Evolutionary conservation across 2,113 vertebrate species (phyloP).

Genomic region (Emydocephalus ijimae): DNA sequence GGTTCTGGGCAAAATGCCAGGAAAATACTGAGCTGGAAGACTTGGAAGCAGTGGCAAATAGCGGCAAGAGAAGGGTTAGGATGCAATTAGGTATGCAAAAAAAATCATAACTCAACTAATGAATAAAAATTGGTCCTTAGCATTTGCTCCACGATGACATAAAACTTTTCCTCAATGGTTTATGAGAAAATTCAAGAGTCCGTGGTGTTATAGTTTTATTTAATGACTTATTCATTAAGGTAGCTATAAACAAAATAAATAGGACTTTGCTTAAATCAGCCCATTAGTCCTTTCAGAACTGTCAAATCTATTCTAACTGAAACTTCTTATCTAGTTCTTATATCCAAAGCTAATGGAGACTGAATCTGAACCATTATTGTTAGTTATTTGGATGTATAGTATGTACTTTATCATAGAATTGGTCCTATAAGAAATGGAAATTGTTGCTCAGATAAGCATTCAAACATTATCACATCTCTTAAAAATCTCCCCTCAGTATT

Average conservation of each 20-base stretch:
- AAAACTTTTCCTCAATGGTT: background rate
- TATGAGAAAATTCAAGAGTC: background rate
- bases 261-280: background rate
- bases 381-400: background rate
- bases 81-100: background rate
- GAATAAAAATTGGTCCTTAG: background rate
- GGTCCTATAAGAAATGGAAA: background rate
- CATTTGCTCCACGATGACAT: background rate
- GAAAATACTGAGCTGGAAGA: background rate
- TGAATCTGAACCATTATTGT: background rate
- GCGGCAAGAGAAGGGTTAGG: background rate
- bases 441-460: background rate
- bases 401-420: background rate
- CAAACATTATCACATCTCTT: background rate
- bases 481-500: background rate
- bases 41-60: background rate
- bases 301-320: background rate
- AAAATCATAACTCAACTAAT: background rate
- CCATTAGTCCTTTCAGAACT: background rate
- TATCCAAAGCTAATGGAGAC: too few relatives aligned
- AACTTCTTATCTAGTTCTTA: background rate
- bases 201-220: background rate
- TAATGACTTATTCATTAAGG: background rate
- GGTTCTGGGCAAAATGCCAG: background rate
- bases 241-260: background rate